Evolutionary conservation across 2,797 vertebrate genomes (phyloP), one percentile per base, ranked within the genome.

Genomic region (Myotis myotis): DNA sequence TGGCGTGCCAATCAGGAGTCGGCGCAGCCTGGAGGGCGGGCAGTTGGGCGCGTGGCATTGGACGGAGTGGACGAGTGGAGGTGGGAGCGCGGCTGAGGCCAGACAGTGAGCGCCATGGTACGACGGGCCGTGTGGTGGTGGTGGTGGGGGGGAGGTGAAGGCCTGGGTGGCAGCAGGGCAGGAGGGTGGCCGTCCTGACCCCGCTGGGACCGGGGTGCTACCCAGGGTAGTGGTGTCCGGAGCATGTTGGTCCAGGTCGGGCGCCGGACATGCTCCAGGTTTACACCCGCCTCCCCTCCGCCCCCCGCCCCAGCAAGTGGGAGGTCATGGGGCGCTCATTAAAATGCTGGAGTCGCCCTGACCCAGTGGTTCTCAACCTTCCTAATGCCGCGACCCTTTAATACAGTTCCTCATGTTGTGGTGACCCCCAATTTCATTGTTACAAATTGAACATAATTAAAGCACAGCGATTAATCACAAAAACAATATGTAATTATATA

Each of bases 31-130:
- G 22, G 11, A 1, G 0, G 3, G 15, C 1, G 1, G 11, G 28
- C 84, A 8, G 74, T 82, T 89, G 36, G n/a, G 22, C 9, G 13
- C 17, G 2, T 17, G n/a, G 66, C 2, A 4, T 20, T 15, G 1
- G 28, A 3, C 6, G 0, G 15, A 3, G 55, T 25, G 41, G 51
- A 53, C 51, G 25, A 53, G 60, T 25, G 36, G 23, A n/a, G 19
- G 8, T 4, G 20, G 55, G 2, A 3, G 17, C 2, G 6, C 4
- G 0, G 19, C 0, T 17, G 71, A 25, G 0, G 12, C n/a, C 2
- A 0, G 1, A 36, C 28, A 16, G 81, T n/a, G 19, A 62, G 8
- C 12, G 0, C 16, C 68, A 86, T 91, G 88, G 84, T 89, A 68
- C 8, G 36, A 9, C 0, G 8, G 44, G 33, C 1, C 1, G 6